These are phyloP conservation scores for Rhinella marina DNA, from an alignment of 2,797 vertebrate species.

Conservation along the genomic window DNA sequence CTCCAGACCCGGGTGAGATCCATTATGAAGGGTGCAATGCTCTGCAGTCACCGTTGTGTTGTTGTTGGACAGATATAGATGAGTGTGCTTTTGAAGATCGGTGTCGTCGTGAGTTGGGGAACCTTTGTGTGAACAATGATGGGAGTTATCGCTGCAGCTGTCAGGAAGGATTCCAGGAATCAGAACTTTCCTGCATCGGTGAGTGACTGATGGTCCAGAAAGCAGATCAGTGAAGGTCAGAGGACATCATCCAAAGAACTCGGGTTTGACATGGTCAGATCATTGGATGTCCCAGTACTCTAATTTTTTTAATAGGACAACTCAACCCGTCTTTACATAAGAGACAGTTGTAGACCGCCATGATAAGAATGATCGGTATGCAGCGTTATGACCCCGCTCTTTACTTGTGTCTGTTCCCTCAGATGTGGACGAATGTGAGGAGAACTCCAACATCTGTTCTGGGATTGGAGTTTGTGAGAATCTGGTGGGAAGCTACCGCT, in stretches of 20 bases:
- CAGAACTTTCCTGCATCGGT: constrained; percentile 74
- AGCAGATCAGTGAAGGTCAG: background rate
- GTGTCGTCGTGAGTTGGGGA: constrained; percentile 78
- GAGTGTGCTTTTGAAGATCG: constrained; percentile 80
- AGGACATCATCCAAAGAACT: background rate
- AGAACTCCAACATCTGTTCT: constrained; percentile 67
- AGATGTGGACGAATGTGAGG: constrained; percentile 52
- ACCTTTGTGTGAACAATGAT: constrained; percentile 78
- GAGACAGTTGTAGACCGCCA: background rate
- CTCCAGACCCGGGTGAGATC: no score
- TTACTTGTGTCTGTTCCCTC: background rate
- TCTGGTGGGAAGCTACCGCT: constrained; percentile 79
- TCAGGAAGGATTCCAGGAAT: constrained; percentile 75
- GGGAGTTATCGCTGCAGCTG: constrained; percentile 80
- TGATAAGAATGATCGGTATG: background rate
- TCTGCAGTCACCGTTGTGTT: background rate
- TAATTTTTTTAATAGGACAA: background rate
- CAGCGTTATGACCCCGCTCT: no score
- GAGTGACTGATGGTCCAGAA: background rate
- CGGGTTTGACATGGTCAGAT: background rate
- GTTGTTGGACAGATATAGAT: constrained; percentile 74
- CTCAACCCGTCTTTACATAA: background rate
- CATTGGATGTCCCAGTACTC: background rate
- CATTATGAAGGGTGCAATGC: background rate
- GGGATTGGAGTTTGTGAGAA: constrained; percentile 79